Percentiles rank a stretch among this genome's conserved stretches.
Conservation (phyloP, 2,797 vertebrate species). For the Pantherophis alleghaniensis region DNA sequence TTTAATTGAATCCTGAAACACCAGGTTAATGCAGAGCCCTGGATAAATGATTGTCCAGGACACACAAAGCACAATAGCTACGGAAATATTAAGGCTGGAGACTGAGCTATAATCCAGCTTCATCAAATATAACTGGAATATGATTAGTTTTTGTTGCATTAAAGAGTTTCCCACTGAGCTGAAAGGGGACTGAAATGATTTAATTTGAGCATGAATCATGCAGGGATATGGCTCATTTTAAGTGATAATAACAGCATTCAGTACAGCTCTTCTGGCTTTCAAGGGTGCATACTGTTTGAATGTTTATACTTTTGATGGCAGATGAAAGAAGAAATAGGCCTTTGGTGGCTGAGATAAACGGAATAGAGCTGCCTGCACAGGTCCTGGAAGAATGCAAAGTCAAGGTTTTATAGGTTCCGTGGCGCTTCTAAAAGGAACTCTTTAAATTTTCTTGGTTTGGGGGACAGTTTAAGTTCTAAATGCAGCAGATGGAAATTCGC, state of each 20-base stretch:
- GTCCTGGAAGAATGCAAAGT: neutral
- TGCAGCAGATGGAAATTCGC: constrained; percentile 14
- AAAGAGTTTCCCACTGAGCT: neutral
- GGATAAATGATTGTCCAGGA: neutral
- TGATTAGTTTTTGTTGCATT: neutral
- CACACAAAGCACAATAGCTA: neutral
- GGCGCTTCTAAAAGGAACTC: constrained; percentile 6
- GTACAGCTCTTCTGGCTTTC: neutral
- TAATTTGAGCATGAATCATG: neutral
- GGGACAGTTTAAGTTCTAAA: constrained; percentile 25
- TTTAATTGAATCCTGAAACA: neutral
- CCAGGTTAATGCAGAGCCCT: neutral
- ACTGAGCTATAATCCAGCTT: neutral
- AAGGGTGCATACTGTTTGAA: neutral
- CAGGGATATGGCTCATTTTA: neutral
- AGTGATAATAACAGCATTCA: neutral
- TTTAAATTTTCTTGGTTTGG: constrained; percentile 19
- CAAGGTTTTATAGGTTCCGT: neutral
- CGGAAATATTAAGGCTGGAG: neutral
- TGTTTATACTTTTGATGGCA: neutral
- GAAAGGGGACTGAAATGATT: neutral
- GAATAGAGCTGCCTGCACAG: neutral
- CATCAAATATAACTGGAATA: neutral
- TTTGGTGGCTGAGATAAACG: constrained; percentile 5
- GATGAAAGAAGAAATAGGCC: neutral